Evolutionary conservation across 2,113 vertebrate genomes (phyloP).

Genomic region (Syngnathoides biaculeatus): DNA sequence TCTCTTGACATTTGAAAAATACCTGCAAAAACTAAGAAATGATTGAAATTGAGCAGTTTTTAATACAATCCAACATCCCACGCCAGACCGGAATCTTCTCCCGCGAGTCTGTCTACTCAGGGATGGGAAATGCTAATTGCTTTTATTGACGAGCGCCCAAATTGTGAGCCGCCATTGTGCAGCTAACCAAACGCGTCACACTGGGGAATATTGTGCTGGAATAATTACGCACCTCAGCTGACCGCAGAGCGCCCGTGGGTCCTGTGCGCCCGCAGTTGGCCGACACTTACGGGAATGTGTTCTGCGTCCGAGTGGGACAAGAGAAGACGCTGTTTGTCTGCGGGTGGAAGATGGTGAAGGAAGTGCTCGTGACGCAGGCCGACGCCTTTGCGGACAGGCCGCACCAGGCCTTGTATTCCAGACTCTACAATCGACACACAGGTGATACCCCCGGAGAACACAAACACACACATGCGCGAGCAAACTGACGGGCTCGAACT

Average conservation of each 20-base stretch:
- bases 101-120: background rate
- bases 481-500: background rate
- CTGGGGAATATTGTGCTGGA: constrained; percentile 10
- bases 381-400: constrained; percentile 75
- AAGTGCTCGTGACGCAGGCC: constrained; percentile 75
- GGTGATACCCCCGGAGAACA: constrained; percentile 32
- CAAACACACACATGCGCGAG: background rate
- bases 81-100: background rate
- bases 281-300: constrained; percentile 75
- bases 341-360: constrained; percentile 75
- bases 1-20: too few species aligned
- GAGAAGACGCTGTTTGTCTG: constrained; percentile 59
- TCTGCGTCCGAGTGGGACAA: constrained; percentile 53
- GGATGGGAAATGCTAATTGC: background rate
- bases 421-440: constrained; percentile 65
- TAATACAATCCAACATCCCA: background rate
- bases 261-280: constrained; percentile 61
- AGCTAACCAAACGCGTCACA: background rate
- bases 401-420: constrained; percentile 39
- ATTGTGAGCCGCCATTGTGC: background rate
- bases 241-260: constrained; percentile 28
- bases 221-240: constrained; percentile 38
- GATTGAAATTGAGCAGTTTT: too few species aligned
- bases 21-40: too few species aligned
- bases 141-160: background rate